Evolutionary conservation across 2,888 invertebrate species (phyloP), one percentile per base, ranked within the genome.

Genomic region (Netelia inedita): DNA sequence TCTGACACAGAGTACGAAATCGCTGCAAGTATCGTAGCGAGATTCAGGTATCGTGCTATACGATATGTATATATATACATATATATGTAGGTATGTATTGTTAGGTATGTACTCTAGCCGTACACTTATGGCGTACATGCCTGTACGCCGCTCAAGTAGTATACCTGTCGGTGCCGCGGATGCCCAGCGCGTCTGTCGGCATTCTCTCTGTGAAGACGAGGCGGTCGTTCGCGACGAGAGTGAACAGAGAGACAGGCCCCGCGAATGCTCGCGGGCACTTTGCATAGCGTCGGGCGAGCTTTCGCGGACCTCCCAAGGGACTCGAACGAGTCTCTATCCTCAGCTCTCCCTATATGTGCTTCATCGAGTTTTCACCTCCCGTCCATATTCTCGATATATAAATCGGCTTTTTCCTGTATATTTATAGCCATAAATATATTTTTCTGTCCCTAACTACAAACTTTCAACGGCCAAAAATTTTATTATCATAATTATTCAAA

Each of bases 271-370:
- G 86, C 85, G 88, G 89, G 88, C 89, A 92, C 91, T 92, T 92
- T 92, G 89, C 91, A 92, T 91, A 91, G 89, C 90, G 86, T 82
- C 89, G 88, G 89, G 88, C 88, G 88, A 87, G 88, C 89, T 80
- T 86, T 88, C 87, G 87, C 86, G 83, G 92, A 89, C 89, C 88
- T 89, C 92, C 92, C 91, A 91, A 90, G 89, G 89, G 78, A 75
- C 85, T 86, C 80, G 81, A 86, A 86, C 88, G 88, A 75, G 80
- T 76, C 79, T 83, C 76, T 85, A 66, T 87, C 73, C 76, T 68
- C 76, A 79, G 83, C 83, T 80, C 68, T 80, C 79, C 85, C 59
- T 46, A 35, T 23, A 19, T 57, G 19, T 71, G 55, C 65, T 72
- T 65, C 43, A 35, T 11, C 43, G 11, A 10, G n/a, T 59, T 53